phyloP scores from a whole-genome alignment of 1,140 invertebrate species.

The Gryllus bimaculatus region DNA sequence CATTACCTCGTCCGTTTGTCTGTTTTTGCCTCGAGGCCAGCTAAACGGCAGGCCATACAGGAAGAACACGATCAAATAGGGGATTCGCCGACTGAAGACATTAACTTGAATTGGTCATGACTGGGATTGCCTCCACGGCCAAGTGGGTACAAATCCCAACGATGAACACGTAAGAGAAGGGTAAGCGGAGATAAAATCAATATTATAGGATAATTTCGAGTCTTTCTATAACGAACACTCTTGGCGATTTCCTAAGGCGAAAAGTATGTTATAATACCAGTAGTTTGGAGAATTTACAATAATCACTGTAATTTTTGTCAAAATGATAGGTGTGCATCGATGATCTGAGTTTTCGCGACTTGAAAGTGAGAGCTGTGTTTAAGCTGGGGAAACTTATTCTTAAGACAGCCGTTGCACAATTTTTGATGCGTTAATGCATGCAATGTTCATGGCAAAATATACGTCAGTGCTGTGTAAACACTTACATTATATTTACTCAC shows the following conservation, averaged over 20 bases:
- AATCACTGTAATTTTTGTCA: not conserved
- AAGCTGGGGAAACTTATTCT: not conserved
- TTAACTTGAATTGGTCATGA: not conserved
- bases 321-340: not conserved
- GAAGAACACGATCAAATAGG: not conserved
- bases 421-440: too few relatives aligned
- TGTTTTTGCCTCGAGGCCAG: not conserved
- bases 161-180: not conserved
- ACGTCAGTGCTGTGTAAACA: too few relatives aligned
- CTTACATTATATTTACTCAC: too few relatives aligned
- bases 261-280: not conserved
- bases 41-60: not conserved
- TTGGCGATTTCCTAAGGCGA: not conserved
- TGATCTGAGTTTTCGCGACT: not conserved
- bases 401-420: not conserved
- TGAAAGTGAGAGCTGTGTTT: not conserved
- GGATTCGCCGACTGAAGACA: not conserved
- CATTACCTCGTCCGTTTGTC: not conserved
- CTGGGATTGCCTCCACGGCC: not conserved
- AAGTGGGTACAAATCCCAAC: not conserved
- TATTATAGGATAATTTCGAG: slow-evolving; percentile 1
- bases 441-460: too few relatives aligned
- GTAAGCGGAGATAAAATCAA: not conserved
- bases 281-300: not conserved
- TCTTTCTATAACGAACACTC: not conserved